A percentile compares a stretch with the other conserved stretches of the same genome.
Conservation (phyloP, 2,797 vertebrate species). For the Melopsittacus undulatus region DNA sequence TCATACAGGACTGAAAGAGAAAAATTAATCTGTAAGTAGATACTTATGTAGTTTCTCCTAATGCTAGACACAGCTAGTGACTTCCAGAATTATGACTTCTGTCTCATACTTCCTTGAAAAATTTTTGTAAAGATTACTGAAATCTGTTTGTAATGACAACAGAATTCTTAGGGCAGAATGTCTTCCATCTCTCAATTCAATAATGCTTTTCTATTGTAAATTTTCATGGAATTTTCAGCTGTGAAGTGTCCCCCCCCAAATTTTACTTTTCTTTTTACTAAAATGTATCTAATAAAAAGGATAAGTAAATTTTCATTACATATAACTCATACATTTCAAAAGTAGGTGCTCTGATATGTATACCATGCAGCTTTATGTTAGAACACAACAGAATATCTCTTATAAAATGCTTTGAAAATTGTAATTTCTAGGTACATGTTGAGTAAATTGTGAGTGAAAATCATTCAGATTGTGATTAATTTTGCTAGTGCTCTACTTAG, state of each 20-base stretch:
- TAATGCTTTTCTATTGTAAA: neutral
- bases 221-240: neutral
- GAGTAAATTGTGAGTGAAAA: neutral
- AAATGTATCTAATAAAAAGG: neutral
- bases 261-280: neutral
- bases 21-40: neutral
- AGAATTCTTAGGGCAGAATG: neutral
- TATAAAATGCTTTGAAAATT: neutral
- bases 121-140: neutral
- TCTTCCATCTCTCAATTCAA: neutral
- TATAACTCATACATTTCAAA: neutral
- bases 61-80: neutral
- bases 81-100: neutral
- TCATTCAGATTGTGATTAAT: neutral
- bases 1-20: neutral
- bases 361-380: neutral
- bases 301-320: neutral
- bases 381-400: neutral
- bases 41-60: neutral
- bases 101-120: neutral
- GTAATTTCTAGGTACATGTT: neutral
- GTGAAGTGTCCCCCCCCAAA: accelerated
- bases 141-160: accelerated
- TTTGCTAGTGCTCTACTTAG: neutral
- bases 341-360: neutral